Evolutionary conservation across 2,797 vertebrate genomes (phyloP).

Genomic region (Champsocephalus esox): DNA sequence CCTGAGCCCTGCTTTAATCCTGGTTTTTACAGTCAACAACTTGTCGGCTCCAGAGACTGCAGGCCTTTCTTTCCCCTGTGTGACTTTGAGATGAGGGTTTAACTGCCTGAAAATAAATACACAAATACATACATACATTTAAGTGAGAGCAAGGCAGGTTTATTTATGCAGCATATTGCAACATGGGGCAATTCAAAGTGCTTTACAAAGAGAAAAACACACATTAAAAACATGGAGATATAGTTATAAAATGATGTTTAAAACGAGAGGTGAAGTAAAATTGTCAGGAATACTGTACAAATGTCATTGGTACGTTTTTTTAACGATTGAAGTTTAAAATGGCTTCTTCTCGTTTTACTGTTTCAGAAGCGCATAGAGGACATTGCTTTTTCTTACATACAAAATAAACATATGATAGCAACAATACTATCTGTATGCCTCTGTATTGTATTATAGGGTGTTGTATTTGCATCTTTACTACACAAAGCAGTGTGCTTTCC

Average conservation of each 20-base stretch:
- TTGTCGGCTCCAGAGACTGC: slow-evolving; percentile 8
- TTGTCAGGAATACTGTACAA: not conserved
- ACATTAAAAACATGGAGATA: no score
- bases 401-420: no score
- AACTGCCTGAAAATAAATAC: slow-evolving; percentile 2
- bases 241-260: no score
- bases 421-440: no score
- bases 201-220: no score
- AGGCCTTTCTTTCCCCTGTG: not conserved
- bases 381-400: no score
- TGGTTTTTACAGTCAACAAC: slow-evolving; percentile 15
- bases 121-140: slow-evolving; percentile 6
- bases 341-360: not conserved
- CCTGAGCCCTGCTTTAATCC: slow-evolving; percentile 41
- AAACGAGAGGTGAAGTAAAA: not conserved
- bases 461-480: no score
- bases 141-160: not conserved
- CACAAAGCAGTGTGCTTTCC: no score
- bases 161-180: no score
- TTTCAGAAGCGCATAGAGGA: not conserved
- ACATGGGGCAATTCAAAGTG: no score
- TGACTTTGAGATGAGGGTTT: not conserved
- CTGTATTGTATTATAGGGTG: no score
- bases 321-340: not conserved
- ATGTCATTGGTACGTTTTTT: not conserved